Evolutionary conservation across 2,888 invertebrate genomes (phyloP).

Genomic region (Octonoba sinensis): DNA sequence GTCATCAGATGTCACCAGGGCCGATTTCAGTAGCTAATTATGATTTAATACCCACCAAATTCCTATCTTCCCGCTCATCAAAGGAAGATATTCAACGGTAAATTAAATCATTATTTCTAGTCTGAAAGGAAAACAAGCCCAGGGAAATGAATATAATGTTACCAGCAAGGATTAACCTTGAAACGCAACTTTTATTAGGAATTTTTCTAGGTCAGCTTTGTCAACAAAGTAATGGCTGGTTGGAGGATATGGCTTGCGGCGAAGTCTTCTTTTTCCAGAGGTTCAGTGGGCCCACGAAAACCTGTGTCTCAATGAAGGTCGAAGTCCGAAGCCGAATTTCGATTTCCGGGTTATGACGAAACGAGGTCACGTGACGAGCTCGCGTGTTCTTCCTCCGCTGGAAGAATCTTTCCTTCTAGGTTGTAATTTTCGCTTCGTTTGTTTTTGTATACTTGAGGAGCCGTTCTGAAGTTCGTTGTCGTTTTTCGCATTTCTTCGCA

Average conservation of each 20-base stretch:
- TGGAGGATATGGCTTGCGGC: neutral
- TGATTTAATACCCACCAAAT: no score
- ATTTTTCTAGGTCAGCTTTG: neutral
- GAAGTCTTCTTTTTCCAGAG: neutral
- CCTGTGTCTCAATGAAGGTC: neutral
- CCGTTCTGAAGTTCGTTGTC: no score
- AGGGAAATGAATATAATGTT: neutral
- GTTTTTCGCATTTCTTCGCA: no score
- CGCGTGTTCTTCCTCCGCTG: slow-evolving; percentile 7
- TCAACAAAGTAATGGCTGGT: neutral
- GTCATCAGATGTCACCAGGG: no score
- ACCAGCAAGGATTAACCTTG: neutral
- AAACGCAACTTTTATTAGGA: neutral
- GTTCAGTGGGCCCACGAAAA: slow-evolving; percentile 1
- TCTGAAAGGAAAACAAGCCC: no score
- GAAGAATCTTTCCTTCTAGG: slow-evolving; percentile 11
- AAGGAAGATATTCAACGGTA: no score
- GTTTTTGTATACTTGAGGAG: neutral
- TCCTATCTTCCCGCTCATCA: no score
- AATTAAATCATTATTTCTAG: no score
- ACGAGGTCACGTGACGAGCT: slow-evolving; percentile 32
- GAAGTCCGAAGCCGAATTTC: slow-evolving; percentile 11
- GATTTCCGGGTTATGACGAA: slow-evolving; percentile 51
- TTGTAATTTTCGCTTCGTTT: slow-evolving; percentile 10
- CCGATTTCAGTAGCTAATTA: no score